Conservation (phyloP, 92 coral and sea anemone genomes). For the Porites rus region DNA sequence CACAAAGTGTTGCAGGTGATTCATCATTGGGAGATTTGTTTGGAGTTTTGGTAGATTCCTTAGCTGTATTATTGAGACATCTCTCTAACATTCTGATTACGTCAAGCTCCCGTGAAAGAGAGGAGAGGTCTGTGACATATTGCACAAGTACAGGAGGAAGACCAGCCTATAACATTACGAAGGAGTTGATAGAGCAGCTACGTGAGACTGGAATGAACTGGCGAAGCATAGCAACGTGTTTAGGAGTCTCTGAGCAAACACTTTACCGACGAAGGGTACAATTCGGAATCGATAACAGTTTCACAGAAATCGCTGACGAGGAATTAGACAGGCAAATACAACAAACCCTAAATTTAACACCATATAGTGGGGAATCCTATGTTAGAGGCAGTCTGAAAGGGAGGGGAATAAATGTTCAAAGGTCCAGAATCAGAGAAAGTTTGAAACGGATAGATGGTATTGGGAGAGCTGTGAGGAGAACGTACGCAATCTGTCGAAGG, state of each 20-base stretch:
- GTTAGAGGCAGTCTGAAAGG: conserved; percentile 76
- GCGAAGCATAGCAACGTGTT: conserved; percentile 49
- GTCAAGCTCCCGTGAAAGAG: conserved; percentile 8
- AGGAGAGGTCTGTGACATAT: conserved; percentile 32
- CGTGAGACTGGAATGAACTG: conserved; percentile 78
- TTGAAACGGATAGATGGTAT: conserved; percentile 65
- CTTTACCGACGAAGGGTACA: conserved; percentile 54
- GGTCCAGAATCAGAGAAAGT: conserved; percentile 67
- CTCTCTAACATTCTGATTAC: conserved; percentile 35
- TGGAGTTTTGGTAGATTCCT: conserved; percentile 29
- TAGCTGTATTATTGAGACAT: conserved; percentile 50
- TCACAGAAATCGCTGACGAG: conserved; percentile 65
- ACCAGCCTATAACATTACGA: conserved; percentile 51
- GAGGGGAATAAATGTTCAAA: conserved; percentile 70
- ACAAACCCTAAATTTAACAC: conserved; percentile 58
- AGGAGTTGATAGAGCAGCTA: conserved; percentile 58
- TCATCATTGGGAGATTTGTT: conserved; percentile 35
- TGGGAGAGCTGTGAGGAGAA: conserved; percentile 71
- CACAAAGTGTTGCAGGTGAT: conserved; percentile 3
- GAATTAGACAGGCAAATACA: conserved; percentile 59
- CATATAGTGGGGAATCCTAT: conserved; percentile 73
- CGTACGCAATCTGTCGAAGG: conserved; percentile 63
- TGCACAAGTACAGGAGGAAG: conserved; percentile 69
- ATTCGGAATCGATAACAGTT: conserved; percentile 56
- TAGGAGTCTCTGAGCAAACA: conserved; percentile 53